phyloP scores from a whole-genome alignment of 2,888 invertebrate genomes.

The Prosapia bicincta region DNA sequence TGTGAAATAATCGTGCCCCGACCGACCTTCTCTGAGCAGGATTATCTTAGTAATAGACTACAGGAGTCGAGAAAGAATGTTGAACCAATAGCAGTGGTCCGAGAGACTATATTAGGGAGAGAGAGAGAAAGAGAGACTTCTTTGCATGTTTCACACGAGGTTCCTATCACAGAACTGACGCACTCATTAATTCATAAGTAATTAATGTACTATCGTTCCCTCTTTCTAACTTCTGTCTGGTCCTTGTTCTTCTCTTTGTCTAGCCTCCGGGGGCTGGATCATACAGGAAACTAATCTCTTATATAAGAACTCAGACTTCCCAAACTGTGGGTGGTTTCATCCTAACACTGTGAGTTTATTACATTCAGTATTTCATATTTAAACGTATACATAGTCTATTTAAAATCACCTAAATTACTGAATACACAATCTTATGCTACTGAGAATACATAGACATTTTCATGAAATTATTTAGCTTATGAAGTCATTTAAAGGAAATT shows the following conservation, averaged over 20 bases:
- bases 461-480: too few species aligned
- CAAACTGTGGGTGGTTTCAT: not conserved
- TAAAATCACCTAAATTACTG: too few species aligned
- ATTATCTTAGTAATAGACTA: not conserved
- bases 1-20: not conserved
- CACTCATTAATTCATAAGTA: not conserved
- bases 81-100: not conserved
- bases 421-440: too few species aligned
- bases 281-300: not conserved
- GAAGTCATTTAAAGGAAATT: too few species aligned
- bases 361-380: too few species aligned
- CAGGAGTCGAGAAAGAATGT: conserved; percentile 1
- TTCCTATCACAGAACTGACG: not conserved
- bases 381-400: too few species aligned
- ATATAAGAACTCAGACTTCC: not conserved
- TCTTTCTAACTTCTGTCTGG: not conserved
- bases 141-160: not conserved
- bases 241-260: not conserved
- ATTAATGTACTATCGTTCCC: not conserved
- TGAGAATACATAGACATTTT: too few species aligned
- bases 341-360: too few species aligned
- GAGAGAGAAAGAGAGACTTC: not conserved
- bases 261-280: not conserved
- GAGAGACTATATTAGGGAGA: not conserved
- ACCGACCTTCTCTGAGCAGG: not conserved